Evolutionary conservation across 2,888 invertebrate species (phyloP).

Genomic region (Drosophila cognata): DNA sequence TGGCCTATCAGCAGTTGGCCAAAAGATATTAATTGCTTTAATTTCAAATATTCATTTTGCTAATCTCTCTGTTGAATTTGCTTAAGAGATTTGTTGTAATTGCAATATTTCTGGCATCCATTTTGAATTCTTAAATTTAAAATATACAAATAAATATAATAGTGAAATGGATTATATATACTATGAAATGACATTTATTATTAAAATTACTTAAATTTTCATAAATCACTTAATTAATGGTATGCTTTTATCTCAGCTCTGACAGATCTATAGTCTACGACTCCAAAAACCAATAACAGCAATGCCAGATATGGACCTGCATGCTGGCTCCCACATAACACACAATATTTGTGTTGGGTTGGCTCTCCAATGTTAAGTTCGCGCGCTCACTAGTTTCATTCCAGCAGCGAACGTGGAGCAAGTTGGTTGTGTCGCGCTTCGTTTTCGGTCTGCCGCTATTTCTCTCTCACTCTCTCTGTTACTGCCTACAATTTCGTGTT

Average conservation of each 20-base stretch:
- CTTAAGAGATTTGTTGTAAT: not conserved
- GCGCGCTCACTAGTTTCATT: constrained; percentile 49
- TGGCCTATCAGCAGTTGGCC: constrained; percentile 31
- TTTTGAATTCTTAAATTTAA: not conserved
- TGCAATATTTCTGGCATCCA: not conserved
- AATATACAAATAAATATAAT: not conserved
- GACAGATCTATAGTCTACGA: constrained; percentile 9
- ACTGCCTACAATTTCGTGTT: constrained; percentile 42
- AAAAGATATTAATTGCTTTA: not conserved
- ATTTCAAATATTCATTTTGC: not conserved
- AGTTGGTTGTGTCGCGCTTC: constrained; percentile 52
- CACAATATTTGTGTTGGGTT: not conserved
- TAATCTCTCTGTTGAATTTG: not conserved
- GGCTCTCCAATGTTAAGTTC: constrained; percentile 22
- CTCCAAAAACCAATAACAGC: constrained; percentile 12
- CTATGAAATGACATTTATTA: not conserved
- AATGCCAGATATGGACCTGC: constrained; percentile 4
- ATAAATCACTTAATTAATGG: not conserved
- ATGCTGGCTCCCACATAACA: constrained; percentile 20
- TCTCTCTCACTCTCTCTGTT: constrained; percentile 16
- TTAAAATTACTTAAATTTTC: not conserved
- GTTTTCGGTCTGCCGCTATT: constrained; percentile 30
- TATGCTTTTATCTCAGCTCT: not conserved
- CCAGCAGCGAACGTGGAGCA: constrained; percentile 57
- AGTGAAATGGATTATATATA: not conserved